Base-by-base conservation (phyloP, 64 coral and sea anemone species). In the Acropora yongei region DNA sequence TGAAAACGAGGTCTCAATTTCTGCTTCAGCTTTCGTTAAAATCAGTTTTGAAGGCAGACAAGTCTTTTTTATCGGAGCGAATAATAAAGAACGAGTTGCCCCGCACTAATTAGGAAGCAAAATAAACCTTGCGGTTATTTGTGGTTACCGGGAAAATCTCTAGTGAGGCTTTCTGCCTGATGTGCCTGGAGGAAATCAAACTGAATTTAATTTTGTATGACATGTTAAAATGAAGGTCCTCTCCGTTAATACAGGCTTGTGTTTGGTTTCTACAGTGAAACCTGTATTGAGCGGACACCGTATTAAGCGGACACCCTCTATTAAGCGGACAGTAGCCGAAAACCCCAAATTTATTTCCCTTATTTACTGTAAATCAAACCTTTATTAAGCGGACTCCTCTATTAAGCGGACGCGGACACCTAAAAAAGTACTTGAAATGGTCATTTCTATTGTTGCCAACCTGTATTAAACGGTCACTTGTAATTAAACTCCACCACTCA, bases 381-480 rank as follows among this genome's bases (percentile, higher is more conserved):
- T 68, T 6, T 68, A 68, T 68, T 68, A 68, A 68, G 65, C 65
- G 65, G 65, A 68, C 65, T 16, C 65, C 65, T 68, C 65, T 68
- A 30, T 72, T 72, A 72, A 72, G 68, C 68, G 17, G 68, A 72
- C 68, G 68, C 68, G 68, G 68, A 72, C 68, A 72, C 68, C 50
- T 41, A 39, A 72, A 72, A 72, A 72, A 30, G 68, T 72, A 72
- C 68, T 72, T 72, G 68, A 72, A 72, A 72, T 72, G 68, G 68
- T 72, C 68, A 72, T 72, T 72, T 72, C 68, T 72, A 72, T 72
- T 72, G 68, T 72, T 72, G 68, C 18, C 68, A 72, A 72, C 68
- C 68, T 30, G 68, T 72, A 72, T 72, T 72, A 0, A 72, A 72
- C 68, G 68, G 68, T 0, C 68, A 72, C 68, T 72, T 39, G 68